Evolutionary conservation across 2,888 invertebrate species (phyloP).

Genomic region (Caenorhabditis afra): DNA sequence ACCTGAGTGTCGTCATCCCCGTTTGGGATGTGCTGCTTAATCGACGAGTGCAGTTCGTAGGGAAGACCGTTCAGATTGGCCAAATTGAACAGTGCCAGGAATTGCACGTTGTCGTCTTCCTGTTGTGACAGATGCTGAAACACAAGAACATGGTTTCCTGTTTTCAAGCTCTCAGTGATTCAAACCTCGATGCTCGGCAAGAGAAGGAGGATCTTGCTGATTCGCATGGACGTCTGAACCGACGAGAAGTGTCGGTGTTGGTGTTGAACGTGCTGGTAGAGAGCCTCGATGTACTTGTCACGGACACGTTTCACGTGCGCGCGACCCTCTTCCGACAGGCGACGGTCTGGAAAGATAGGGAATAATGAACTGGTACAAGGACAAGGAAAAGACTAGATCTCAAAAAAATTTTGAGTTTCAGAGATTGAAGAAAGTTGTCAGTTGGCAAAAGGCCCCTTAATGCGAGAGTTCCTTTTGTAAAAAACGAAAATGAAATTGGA

Average conservation of each 20-base stretch:
- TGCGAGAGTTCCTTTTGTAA: no score
- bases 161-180: no score
- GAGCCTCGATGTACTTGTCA: conserved; percentile 71
- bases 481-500: no score
- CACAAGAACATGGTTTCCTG: no score
- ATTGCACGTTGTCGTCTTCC: conserved; percentile 76
- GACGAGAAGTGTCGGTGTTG: conserved; percentile 66
- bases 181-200: conserved; percentile 72
- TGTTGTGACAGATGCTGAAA: conserved; percentile 74
- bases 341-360: conserved; percentile 68
- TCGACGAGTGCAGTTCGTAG: conserved; percentile 72
- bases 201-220: conserved; percentile 67
- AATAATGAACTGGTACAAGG: no score
- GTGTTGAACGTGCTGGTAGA: conserved; percentile 71
- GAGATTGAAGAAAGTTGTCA: no score
- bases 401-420: no score
- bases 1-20: conserved; percentile 67
- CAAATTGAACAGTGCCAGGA: conserved; percentile 74
- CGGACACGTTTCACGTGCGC: conserved; percentile 66
- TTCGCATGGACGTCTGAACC: conserved; percentile 66
- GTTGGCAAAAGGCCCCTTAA: no score
- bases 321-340: conserved; percentile 70
- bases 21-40: conserved; percentile 64
- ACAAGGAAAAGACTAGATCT: no score
- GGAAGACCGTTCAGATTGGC: conserved; percentile 74